Percentiles rank a stretch among this genome's conserved stretches.
phyloP scores from a whole-genome alignment of 2,797 vertebrate genomes.

The Fistularia commersonii region DNA sequence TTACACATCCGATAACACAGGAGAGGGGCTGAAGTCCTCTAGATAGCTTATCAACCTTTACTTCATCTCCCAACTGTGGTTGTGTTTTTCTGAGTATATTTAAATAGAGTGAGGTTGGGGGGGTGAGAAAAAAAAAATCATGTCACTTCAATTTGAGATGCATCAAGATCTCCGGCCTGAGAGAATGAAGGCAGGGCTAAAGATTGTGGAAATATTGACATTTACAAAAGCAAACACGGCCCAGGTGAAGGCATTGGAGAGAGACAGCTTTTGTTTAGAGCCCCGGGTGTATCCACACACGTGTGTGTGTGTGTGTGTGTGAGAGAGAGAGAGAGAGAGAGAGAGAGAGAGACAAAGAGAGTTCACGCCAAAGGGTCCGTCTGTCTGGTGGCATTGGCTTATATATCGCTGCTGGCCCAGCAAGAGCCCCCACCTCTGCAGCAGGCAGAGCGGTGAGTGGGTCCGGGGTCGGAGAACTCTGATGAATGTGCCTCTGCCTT shows the following conservation, averaged over 20 bases:
- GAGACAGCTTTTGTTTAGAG: slow-evolving; percentile 43
- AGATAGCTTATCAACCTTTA: slow-evolving; percentile 65
- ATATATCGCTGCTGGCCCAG: slow-evolving; percentile 44
- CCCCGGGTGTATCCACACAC: slow-evolving; percentile 6
- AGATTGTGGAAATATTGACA: slow-evolving; percentile 76
- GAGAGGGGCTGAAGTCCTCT: slow-evolving; percentile 60
- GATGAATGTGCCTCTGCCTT: slow-evolving; percentile 49
- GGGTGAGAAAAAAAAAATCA: slow-evolving; percentile 16
- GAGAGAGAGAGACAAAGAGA: slow-evolving; percentile 3
- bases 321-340: slow-evolving; percentile 10
- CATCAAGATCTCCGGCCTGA: slow-evolving; percentile 42
- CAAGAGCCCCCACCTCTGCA: slow-evolving; percentile 30
- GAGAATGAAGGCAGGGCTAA: slow-evolving; percentile 45
- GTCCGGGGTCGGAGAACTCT: slow-evolving; percentile 48
- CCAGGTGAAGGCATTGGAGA: slow-evolving; percentile 61
- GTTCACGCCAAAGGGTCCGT: slow-evolving; percentile 19
- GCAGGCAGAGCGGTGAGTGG: slow-evolving; percentile 56
- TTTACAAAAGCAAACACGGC: slow-evolving; percentile 65
- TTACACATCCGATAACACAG: slow-evolving; percentile 58
- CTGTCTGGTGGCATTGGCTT: slow-evolving; percentile 43
- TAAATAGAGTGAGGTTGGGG: slow-evolving; percentile 35
- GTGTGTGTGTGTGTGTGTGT: slow-evolving; percentile 10
- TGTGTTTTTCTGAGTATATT: slow-evolving; percentile 27
- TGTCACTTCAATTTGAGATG: slow-evolving; percentile 63
- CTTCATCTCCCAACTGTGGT: slow-evolving; percentile 38